Evolutionary conservation across 2,797 vertebrate species (phyloP).

Genomic region (Sandelia bainsii): DNA sequence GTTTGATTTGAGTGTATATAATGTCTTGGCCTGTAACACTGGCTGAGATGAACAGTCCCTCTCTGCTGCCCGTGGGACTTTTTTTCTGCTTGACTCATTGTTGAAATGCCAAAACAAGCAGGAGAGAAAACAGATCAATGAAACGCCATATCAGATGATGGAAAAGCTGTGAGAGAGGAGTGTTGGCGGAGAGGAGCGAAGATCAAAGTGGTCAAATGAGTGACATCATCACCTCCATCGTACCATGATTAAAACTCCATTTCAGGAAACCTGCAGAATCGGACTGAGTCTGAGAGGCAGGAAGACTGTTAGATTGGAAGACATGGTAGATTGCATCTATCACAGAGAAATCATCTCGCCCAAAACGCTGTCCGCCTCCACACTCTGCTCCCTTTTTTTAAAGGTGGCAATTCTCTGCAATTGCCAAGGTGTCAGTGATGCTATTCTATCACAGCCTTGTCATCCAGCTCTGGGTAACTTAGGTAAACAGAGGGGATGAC

Average conservation of each 20-base stretch:
- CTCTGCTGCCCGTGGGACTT: conserved; percentile 50
- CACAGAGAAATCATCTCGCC: conserved; percentile 64
- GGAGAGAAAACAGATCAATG: conserved; percentile 75
- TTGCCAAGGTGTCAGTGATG: conserved; percentile 59
- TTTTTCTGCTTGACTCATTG: conserved; percentile 47
- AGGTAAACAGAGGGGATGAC: conserved; percentile 54
- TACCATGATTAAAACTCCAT: conserved; percentile 36
- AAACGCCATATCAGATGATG: conserved; percentile 72
- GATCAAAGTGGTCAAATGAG: conserved; percentile 64
- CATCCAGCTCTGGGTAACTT: conserved; percentile 42
- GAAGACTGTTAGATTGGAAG: conserved; percentile 43
- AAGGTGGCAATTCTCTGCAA: conserved; percentile 53
- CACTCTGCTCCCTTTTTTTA: conserved; percentile 41
- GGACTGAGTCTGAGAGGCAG: conserved; percentile 27
- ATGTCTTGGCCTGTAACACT: conserved; percentile 12
- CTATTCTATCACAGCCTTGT: conserved; percentile 64
- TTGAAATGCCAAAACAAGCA: conserved; percentile 68
- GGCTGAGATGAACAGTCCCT: conserved; percentile 19
- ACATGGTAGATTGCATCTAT: conserved; percentile 70
- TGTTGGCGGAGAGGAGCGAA: conserved; percentile 41
- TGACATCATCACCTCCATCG: conserved; percentile 52
- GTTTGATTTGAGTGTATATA: neutral
- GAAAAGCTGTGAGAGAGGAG: conserved; percentile 57
- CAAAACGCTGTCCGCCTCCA: conserved; percentile 58
- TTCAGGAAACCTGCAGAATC: conserved; percentile 22